phyloP scores from a whole-genome alignment of 2,888 invertebrate genomes.

The Oscheius sp. region DNA sequence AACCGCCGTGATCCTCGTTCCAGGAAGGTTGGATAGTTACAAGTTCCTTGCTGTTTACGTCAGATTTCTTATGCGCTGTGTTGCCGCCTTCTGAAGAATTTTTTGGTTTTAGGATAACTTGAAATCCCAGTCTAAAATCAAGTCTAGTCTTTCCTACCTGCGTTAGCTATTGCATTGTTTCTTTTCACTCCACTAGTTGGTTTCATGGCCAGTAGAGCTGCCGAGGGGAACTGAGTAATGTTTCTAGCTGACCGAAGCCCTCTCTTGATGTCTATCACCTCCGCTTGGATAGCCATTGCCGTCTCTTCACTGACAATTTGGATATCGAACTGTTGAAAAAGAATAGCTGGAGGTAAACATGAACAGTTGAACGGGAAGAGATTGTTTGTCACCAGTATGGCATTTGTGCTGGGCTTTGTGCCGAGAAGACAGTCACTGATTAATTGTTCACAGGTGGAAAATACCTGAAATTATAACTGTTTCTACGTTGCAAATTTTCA shows the following conservation, averaged over 20 bases:
- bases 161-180: conserved; percentile 56
- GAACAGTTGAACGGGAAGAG: conserved; percentile 54
- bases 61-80: conserved; percentile 68
- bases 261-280: conserved; percentile 8
- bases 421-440: conserved; percentile 58
- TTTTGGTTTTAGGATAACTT: background rate
- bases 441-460: conserved; percentile 32
- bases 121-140: background rate
- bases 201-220: conserved; percentile 67
- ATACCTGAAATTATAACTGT: conserved; percentile 1
- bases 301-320: conserved; percentile 56
- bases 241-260: background rate
- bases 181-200: conserved; percentile 66
- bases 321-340: conserved; percentile 44
- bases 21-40: conserved; percentile 48
- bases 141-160: conserved; percentile 23
- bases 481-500: no score
- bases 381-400: conserved; percentile 68
- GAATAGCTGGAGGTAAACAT: conserved; percentile 35
- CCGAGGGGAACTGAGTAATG: conserved; percentile 42
- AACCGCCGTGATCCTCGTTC: conserved; percentile 44
- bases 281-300: conserved; percentile 44
- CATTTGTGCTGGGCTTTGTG: conserved; percentile 56
- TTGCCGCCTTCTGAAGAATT: conserved; percentile 39
- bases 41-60: conserved; percentile 64